phyloP scores from a whole-genome alignment of 2,113 vertebrate genomes.

The Carollia perspicillata region DNA sequence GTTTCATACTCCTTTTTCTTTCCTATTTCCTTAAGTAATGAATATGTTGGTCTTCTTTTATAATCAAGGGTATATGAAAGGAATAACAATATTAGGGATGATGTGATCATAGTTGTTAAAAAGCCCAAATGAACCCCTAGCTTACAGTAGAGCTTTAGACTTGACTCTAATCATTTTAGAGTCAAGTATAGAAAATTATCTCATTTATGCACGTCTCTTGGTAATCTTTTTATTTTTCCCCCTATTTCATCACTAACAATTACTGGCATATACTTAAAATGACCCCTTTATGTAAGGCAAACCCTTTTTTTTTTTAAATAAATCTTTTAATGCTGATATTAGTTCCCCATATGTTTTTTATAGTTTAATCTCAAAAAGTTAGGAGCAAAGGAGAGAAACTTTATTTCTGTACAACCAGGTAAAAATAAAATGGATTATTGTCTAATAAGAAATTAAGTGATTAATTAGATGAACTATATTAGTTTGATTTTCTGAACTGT shows the following conservation, averaged over 20 bases:
- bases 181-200: background rate
- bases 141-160: background rate
- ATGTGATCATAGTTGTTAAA: background rate
- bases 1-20: background rate
- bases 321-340: background rate
- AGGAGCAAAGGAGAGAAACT: background rate
- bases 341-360: background rate
- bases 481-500: background rate
- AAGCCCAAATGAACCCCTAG: background rate
- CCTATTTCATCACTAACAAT: background rate
- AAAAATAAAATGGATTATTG: background rate
- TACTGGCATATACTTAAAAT: background rate
- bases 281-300: background rate
- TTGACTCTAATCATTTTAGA: background rate
- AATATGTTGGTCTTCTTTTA: background rate
- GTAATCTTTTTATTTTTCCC: background rate
- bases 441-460: background rate
- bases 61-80: background rate
- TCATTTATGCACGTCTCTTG: background rate
- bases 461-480: background rate
- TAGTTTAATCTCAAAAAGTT: constrained; percentile 16
- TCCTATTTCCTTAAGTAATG: background rate
- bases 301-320: background rate
- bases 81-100: background rate
- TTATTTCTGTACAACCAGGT: background rate